These are phyloP conservation scores for Mobula birostris DNA, from an alignment of 2,113 vertebrate genomes.

Conservation along the genomic window DNA sequence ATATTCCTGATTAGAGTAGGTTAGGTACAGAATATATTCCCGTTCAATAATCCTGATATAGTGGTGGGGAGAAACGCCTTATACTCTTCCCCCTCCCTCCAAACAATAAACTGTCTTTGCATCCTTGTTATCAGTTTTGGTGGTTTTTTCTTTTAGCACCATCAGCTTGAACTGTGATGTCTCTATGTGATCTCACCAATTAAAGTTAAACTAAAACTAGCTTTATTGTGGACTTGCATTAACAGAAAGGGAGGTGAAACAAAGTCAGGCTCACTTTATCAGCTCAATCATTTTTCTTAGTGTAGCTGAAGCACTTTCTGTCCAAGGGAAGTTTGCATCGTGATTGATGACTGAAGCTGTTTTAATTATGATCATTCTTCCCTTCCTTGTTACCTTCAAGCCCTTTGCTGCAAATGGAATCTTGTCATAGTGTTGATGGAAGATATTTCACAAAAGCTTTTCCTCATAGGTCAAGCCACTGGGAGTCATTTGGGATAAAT, in stretches of 20 bases:
- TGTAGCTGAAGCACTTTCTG: neutral
- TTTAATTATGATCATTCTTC: neutral
- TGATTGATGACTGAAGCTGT: neutral
- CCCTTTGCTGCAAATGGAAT: neutral
- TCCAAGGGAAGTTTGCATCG: neutral
- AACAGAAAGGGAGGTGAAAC: neutral
- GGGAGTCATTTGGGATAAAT: conserved; percentile 97
- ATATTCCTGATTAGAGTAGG: neutral
- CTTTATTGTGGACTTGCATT: neutral
- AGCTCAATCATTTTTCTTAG: neutral
- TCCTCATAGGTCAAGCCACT: conserved; percentile 85
- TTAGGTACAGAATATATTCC: neutral
- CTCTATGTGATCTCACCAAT: neutral
- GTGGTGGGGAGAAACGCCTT: too few relatives aligned
- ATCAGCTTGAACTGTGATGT: neutral
- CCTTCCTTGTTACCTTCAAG: neutral
- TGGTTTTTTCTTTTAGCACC: neutral
- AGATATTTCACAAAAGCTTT: neutral
- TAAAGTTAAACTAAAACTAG: neutral
- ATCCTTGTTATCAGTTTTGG: neutral
- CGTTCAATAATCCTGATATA: neutral
- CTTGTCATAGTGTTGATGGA: neutral
- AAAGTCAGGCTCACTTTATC: neutral
- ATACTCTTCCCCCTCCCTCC: too few relatives aligned
- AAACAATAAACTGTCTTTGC: neutral